Conservation (phyloP, 2,113 vertebrate genomes). For the Phocoena phocoena region DNA sequence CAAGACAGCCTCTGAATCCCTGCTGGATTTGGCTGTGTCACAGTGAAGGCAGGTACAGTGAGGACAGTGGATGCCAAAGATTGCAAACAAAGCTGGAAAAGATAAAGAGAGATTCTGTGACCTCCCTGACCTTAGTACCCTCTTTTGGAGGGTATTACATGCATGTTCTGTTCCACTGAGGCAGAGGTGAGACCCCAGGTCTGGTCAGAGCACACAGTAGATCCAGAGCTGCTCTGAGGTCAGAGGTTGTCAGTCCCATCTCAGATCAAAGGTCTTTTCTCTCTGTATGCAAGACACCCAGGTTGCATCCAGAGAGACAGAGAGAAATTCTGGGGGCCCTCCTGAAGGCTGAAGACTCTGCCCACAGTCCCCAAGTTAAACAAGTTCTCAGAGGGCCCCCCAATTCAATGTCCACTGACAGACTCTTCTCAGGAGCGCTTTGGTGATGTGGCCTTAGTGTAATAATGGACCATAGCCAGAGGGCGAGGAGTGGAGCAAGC, state of each 20-base stretch:
- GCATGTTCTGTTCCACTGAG: background rate
- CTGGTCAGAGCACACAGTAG: background rate
- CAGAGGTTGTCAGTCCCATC: background rate
- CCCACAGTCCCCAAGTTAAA: background rate
- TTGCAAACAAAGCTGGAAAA: background rate
- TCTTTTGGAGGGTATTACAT: background rate
- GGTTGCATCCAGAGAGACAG: background rate
- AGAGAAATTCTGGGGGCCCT: background rate
- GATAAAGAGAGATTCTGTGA: background rate
- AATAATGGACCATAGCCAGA: background rate
- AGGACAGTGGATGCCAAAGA: background rate
- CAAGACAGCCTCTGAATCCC: background rate
- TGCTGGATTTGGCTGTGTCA: background rate
- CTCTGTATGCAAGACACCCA: background rate
- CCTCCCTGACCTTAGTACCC: background rate
- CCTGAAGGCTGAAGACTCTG: background rate
- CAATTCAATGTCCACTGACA: background rate
- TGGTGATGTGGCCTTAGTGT: background rate
- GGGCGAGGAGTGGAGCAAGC: background rate
- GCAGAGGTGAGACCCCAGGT: background rate
- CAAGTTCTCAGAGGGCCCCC: background rate
- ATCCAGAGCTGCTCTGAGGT: background rate
- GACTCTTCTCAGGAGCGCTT: background rate
- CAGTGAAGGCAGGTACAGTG: background rate
- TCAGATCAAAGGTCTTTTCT: conserved; percentile 4